Evolutionary conservation across 1,140 invertebrate genomes (phyloP).

Genomic region (Drosophila orosa): DNA sequence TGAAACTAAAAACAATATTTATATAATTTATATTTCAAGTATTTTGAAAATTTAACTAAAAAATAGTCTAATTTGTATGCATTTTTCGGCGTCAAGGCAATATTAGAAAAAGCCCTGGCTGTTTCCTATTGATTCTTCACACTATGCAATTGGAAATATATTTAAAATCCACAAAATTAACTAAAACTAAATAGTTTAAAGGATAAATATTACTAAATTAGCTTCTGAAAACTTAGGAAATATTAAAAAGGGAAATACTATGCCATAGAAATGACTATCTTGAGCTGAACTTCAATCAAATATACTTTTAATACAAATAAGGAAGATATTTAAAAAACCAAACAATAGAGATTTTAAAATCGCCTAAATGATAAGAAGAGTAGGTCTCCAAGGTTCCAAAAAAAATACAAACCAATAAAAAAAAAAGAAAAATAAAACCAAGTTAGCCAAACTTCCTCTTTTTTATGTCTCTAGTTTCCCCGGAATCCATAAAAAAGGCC

Average conservation of each 20-base stretch:
- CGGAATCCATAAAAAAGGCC: slow-evolving; percentile 28
- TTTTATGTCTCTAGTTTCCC: slow-evolving; percentile 5
- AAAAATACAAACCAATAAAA: not conserved
- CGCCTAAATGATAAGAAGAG: not conserved
- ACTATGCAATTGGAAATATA: not conserved
- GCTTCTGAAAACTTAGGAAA: not conserved
- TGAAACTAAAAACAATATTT: not conserved
- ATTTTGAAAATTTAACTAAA: not conserved
- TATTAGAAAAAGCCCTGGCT: not conserved
- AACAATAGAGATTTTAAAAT: not conserved
- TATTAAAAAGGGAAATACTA: not conserved
- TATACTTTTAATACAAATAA: not conserved
- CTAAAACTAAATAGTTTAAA: not conserved
- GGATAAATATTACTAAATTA: not conserved
- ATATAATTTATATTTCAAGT: not conserved
- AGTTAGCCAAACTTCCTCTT: slow-evolving; percentile 21
- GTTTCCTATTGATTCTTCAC: not conserved
- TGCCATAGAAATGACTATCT: not conserved
- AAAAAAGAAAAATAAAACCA: slow-evolving; percentile 2
- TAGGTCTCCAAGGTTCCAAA: not conserved
- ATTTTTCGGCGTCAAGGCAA: not conserved
- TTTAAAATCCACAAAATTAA: not conserved
- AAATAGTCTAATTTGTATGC: not conserved
- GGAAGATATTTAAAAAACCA: not conserved
- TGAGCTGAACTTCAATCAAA: not conserved